Conservation (phyloP, 2,888 invertebrate genomes). For the Dicycla oo region DNA sequence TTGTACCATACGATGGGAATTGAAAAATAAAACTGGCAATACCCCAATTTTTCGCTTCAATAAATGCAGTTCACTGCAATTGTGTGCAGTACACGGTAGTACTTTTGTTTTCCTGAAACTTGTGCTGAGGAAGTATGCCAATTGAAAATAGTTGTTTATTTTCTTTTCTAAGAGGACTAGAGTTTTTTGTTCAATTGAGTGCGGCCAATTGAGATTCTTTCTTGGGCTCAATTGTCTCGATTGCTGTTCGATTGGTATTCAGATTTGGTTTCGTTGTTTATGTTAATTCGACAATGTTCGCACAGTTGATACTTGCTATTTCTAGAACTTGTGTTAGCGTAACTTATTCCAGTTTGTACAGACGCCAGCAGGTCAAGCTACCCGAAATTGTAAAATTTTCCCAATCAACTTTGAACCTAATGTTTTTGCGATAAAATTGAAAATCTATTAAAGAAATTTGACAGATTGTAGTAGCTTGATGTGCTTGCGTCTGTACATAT, state of each 20-base stretch:
- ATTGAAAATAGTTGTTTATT: slow-evolving; percentile 80
- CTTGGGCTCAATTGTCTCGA: slow-evolving; percentile 33
- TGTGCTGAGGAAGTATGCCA: slow-evolving; percentile 79
- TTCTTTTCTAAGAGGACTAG: slow-evolving; percentile 70
- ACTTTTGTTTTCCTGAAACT: slow-evolving; percentile 74
- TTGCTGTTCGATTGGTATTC: slow-evolving; percentile 31
- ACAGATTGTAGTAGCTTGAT: too few relatives aligned
- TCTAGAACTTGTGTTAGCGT: neutral
- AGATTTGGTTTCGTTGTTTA: slow-evolving; percentile 35
- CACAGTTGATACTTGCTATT: slow-evolving; percentile 1
- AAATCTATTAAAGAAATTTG: too few relatives aligned
- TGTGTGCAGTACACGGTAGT: slow-evolving; percentile 71
- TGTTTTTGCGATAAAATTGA: too few relatives aligned
- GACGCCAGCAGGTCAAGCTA: too few relatives aligned
- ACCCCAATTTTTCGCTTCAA: slow-evolving; percentile 84
- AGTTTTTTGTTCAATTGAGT: slow-evolving; percentile 64
- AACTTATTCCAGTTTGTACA: neutral
- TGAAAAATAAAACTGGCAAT: slow-evolving; percentile 87
- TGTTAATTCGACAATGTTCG: slow-evolving; percentile 29
- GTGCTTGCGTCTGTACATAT: too few relatives aligned
- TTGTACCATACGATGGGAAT: slow-evolving; percentile 69
- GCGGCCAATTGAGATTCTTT: slow-evolving; percentile 60
- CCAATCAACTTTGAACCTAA: too few relatives aligned
- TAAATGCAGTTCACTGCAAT: slow-evolving; percentile 81
- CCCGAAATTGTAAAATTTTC: too few relatives aligned